These are phyloP conservation scores for Ginglymostoma cirratum DNA, from an alignment of 2,113 vertebrate species.

Conservation along the genomic window DNA sequence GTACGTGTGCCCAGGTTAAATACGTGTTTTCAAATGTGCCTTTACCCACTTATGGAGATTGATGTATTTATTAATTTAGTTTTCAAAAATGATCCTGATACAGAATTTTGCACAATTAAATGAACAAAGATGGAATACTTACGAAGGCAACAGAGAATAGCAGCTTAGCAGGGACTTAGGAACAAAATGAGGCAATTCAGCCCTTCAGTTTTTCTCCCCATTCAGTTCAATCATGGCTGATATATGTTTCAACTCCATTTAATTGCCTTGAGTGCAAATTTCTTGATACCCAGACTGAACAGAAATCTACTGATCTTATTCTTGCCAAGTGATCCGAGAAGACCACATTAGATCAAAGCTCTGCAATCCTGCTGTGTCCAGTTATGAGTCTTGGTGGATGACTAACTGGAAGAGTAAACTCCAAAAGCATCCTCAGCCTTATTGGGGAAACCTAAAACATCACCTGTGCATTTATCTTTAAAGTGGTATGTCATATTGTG, in stretches of 20 bases:
- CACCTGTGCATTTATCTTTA: no score
- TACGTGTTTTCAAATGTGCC: neutral
- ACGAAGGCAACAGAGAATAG: neutral
- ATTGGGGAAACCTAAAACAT: no score
- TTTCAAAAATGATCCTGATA: neutral
- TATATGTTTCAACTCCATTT: neutral
- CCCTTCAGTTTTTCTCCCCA: neutral
- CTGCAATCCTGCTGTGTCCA: neutral
- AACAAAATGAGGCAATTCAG: neutral
- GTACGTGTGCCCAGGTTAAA: neutral
- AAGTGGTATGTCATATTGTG: no score
- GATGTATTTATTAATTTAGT: neutral
- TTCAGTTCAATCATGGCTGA: neutral
- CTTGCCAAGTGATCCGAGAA: neutral
- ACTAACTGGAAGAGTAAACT: neutral
- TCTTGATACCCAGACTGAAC: neutral
- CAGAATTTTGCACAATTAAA: neutral
- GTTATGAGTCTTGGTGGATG: neutral
- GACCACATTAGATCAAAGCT: neutral
- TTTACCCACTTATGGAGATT: constrained; percentile 19
- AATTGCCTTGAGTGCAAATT: neutral
- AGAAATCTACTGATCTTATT: neutral
- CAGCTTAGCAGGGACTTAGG: neutral
- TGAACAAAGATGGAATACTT: neutral
- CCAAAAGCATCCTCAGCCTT: no score